Percentiles rank a stretch among this genome's conserved stretches.
Conservation (phyloP, 2,888 invertebrate genomes). For the Linnaemya tessellans region DNA sequence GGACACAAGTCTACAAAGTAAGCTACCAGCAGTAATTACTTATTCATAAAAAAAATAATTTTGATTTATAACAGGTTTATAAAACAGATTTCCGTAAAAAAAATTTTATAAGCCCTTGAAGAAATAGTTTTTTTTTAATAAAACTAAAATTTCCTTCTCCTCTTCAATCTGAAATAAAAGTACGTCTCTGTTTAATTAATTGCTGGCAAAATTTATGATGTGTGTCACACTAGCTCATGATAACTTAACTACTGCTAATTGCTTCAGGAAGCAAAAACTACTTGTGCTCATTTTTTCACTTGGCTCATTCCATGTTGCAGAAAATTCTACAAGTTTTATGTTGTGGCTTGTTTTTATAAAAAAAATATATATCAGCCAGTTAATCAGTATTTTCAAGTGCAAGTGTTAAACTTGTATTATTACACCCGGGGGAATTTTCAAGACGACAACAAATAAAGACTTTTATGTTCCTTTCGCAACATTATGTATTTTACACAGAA, state of each 20-base stretch:
- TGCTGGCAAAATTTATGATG: constrained; percentile 54
- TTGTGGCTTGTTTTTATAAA: constrained; percentile 26
- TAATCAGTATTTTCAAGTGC: constrained; percentile 57
- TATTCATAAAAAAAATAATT: too few species aligned
- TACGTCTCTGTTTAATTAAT: constrained; percentile 36
- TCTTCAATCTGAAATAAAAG: background rate
- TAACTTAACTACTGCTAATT: constrained; percentile 62
- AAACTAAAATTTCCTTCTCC: background rate
- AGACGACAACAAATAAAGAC: background rate
- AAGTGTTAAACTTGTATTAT: constrained; percentile 59
- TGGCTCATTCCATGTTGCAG: background rate
- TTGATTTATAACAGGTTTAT: too few species aligned
- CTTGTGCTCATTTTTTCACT: background rate
- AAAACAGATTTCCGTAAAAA: too few species aligned
- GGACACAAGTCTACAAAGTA: background rate
- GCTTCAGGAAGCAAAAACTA: constrained; percentile 24
- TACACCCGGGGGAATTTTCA: constrained; percentile 51
- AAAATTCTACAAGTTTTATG: constrained; percentile 32
- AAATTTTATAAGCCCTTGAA: too few species aligned
- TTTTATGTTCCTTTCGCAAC: background rate
- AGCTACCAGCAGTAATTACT: too few species aligned
- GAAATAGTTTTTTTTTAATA: too few species aligned
- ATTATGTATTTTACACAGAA: constrained; percentile 8
- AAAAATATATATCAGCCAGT: constrained; percentile 44
- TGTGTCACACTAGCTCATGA: constrained; percentile 57